Conservation (phyloP, 2,113 vertebrate genomes). For the Litocranius walleri region DNA sequence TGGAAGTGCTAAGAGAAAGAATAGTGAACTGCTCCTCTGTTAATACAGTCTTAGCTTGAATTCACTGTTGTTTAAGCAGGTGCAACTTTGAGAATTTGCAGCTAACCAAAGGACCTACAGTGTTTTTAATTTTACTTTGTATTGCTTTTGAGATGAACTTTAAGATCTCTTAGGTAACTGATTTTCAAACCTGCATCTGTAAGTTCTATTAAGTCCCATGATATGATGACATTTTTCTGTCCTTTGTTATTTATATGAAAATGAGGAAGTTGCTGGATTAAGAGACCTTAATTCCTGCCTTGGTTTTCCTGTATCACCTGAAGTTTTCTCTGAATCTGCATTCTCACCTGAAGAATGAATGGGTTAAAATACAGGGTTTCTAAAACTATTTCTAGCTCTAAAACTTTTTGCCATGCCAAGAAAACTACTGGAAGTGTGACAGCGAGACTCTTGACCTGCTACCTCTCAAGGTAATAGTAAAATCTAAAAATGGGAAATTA, state of each 20-base stretch:
- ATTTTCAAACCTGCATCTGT: slow-evolving; percentile 19
- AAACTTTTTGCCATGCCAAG: background rate
- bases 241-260: background rate
- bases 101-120: background rate
- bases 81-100: background rate
- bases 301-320: background rate
- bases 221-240: background rate
- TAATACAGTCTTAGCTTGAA: background rate
- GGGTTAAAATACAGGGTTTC: background rate
- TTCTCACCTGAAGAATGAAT: background rate
- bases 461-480: background rate
- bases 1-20: slow-evolving; percentile 33
- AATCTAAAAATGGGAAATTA: background rate
- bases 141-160: background rate
- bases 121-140: background rate
- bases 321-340: background rate
- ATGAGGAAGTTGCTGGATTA: background rate
- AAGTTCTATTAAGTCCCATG: background rate
- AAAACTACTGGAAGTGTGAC: background rate
- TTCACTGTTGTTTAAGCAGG: background rate
- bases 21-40: background rate
- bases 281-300: background rate
- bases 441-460: background rate
- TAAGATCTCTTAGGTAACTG: background rate
- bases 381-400: background rate